Evolutionary conservation across 2,888 invertebrate genomes (phyloP).

Genomic region (Drosophila rellima): DNA sequence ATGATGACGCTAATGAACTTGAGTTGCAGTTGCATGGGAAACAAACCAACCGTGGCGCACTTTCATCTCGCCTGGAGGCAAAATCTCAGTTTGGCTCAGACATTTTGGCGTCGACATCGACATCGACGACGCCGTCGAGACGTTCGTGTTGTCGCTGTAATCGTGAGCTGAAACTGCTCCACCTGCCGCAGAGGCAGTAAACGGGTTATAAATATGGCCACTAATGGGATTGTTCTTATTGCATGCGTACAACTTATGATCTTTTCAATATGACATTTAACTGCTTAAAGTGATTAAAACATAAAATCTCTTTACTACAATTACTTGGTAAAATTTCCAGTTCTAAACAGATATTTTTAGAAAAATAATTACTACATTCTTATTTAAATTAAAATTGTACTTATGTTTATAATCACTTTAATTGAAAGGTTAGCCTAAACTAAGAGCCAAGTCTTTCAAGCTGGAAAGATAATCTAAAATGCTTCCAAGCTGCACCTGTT

Average conservation of each 20-base stretch:
- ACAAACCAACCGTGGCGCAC: constrained; percentile 55
- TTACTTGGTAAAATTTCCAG: neutral
- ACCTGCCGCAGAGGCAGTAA: constrained; percentile 22
- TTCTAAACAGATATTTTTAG: neutral
- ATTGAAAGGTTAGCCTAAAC: constrained; percentile 2
- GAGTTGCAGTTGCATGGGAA: constrained; percentile 56
- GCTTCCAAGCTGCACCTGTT: constrained; percentile 1
- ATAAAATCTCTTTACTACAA: neutral
- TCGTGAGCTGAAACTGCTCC: constrained; percentile 33
- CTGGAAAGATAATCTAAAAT: constrained; percentile 6
- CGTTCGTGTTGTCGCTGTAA: constrained; percentile 32
- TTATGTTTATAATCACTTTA: constrained; percentile 3
- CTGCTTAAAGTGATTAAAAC: constrained; percentile 2
- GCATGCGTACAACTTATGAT: constrained; percentile 15
- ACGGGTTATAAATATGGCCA: constrained; percentile 31
- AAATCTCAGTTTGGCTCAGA: constrained; percentile 43
- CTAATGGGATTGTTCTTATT: constrained; percentile 36
- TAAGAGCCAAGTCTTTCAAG: neutral
- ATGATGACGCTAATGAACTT: constrained; percentile 62
- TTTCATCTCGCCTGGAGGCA: constrained; percentile 52
- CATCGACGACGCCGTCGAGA: constrained; percentile 1
- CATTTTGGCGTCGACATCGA: constrained; percentile 51
- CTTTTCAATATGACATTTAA: constrained; percentile 10
- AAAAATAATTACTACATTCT: neutral
- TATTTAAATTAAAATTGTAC: neutral